phyloP scores from a whole-genome alignment of 2,888 invertebrate species.

The Elmis aenea region DNA sequence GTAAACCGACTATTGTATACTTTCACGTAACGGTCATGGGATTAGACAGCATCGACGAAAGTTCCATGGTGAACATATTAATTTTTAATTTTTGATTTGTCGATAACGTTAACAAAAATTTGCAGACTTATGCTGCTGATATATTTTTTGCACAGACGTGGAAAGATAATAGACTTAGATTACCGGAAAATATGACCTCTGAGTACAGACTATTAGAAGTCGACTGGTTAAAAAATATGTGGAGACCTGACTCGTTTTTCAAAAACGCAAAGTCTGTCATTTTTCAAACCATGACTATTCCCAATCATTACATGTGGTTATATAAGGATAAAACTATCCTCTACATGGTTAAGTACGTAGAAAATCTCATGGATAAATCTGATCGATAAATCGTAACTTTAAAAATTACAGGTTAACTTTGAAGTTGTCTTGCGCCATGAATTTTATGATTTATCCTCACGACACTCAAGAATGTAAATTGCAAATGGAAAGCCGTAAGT shows the following conservation, averaged over 20 bases:
- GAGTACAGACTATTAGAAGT: conserved; percentile 84
- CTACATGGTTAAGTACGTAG: conserved; percentile 77
- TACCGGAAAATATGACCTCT: conserved; percentile 89
- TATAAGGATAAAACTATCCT: conserved; percentile 81
- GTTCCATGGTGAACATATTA: conserved; percentile 71
- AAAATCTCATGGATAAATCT: too few relatives aligned
- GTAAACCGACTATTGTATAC: conserved; percentile 80
- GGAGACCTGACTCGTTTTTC: conserved; percentile 91
- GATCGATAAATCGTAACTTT: too few relatives aligned
- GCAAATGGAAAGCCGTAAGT: conserved; percentile 93
- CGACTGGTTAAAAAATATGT: conserved; percentile 88
- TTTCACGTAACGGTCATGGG: conserved; percentile 95
- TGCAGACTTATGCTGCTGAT: conserved; percentile 82
- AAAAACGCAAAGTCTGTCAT: conserved; percentile 91
- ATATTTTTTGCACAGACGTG: conserved; percentile 92
- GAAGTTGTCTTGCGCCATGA: conserved; percentile 88
- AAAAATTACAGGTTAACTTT: conserved; percentile 62
- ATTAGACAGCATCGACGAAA: conserved; percentile 91
- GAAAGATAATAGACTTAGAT: conserved; percentile 80
- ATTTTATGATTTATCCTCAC: conserved; percentile 89
- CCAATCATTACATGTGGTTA: conserved; percentile 89
- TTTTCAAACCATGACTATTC: conserved; percentile 92
- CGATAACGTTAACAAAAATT: conserved; percentile 12
- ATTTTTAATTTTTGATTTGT: not conserved
- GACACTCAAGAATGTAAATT: conserved; percentile 92